Conservation (phyloP, 2,888 invertebrate species). For the Chymomyza procnemis region DNA sequence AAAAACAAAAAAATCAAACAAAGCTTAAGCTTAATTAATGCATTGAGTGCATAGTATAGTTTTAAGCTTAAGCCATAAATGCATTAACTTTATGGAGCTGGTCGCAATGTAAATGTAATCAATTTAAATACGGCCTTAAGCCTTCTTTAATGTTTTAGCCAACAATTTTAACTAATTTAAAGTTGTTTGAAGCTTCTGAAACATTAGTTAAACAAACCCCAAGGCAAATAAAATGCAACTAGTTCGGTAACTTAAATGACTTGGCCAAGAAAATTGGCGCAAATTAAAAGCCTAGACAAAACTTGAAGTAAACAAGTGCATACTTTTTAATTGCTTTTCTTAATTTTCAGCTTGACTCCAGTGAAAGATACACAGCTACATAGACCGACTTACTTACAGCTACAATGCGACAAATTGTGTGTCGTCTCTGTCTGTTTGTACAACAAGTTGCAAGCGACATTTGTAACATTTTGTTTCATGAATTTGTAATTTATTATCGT, state of each 20-base stretch:
- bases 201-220: not conserved
- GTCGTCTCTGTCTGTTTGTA: too few relatives aligned
- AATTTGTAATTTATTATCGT: conserved; percentile 60
- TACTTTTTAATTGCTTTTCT: conserved; percentile 54
- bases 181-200: not conserved
- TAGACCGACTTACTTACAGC: conserved; percentile 7
- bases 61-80: not conserved
- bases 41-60: not conserved
- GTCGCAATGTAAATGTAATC: not conserved
- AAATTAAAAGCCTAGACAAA: conserved; percentile 6
- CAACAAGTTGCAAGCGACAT: conserved; percentile 2
- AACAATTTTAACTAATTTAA: not conserved
- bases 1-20: not conserved
- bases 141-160: not conserved
- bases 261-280: not conserved
- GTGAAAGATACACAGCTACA: not conserved
- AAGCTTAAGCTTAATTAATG: not conserved
- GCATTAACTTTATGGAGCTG: not conserved
- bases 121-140: not conserved
- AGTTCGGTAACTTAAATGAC: not conserved
- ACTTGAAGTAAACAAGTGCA: conserved; percentile 44
- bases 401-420: conserved; percentile 37
- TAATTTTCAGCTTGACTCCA: not conserved
- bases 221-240: not conserved
- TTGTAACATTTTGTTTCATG: not conserved